Evolutionary conservation across 2,113 vertebrate genomes (phyloP).

Genomic region (Myotis davidii): DNA sequence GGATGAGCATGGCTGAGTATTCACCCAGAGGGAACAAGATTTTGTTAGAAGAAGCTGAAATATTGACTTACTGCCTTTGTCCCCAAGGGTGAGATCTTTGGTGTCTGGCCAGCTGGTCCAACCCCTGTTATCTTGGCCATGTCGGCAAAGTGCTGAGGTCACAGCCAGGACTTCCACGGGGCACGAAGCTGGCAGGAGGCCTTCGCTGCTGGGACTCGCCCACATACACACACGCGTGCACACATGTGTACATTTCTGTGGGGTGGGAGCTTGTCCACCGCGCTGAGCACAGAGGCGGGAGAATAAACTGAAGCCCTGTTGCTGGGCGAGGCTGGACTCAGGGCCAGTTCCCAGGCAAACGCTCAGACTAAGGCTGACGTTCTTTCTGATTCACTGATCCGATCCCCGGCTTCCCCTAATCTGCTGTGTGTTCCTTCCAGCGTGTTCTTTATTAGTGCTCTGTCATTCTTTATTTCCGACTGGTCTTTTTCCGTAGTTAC

Average conservation of each 20-base stretch:
- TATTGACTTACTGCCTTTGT: not conserved
- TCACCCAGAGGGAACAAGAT: not conserved
- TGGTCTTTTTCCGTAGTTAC: no score
- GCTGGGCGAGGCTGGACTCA: not conserved
- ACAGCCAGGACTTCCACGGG: not conserved
- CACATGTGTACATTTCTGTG: not conserved
- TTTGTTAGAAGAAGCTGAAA: not conserved
- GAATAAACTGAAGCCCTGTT: not conserved
- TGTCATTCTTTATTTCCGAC: no score
- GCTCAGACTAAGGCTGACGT: rapidly evolving
- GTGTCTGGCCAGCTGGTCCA: not conserved
- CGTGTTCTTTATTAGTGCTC: no score
- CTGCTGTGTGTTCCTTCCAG: no score
- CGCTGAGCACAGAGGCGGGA: not conserved
- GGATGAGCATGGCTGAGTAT: not conserved
- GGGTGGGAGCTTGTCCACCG: not conserved
- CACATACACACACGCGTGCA: rapidly evolving
- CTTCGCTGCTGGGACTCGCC: not conserved
- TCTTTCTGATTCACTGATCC: not conserved
- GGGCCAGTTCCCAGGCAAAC: not conserved
- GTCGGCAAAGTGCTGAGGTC: not conserved
- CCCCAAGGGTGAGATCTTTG: not conserved
- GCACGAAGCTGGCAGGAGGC: not conserved
- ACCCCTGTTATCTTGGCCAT: not conserved
- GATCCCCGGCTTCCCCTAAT: no score